Evolutionary conservation across 2,888 invertebrate species (phyloP), one percentile per base, ranked within the genome.

Genomic region (Leptarthrus brevirostris): DNA sequence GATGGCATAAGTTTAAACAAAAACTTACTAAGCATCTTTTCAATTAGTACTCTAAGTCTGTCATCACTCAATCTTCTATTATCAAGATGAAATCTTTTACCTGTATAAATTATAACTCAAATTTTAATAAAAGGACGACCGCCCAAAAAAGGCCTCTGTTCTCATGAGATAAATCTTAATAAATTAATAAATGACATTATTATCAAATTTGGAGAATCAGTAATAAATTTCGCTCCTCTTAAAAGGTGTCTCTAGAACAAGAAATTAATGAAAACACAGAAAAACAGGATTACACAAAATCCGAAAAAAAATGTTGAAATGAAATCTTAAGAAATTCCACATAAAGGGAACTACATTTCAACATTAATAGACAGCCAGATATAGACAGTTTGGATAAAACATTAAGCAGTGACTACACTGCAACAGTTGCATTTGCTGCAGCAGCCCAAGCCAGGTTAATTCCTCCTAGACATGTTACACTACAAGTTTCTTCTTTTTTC

Each of bases 381-480:
- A 18, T 26, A 47, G 64, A 24, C 26, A 44, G 22, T 44, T 66
- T 66, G 24, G 26, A 52, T 52, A 20, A 20, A 52, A 10, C 18
- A 22, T 16, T 52, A 10, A 18, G 16, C 47, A 20, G 10, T 12
- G 18, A 12, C 52, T 6, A 52, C 18, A 40, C 18, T 18, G 18
- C 18, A 52, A 16, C 20, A 66, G 47, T 18, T 47, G 47, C 64
- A 66, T 47, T 22, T 47, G 12, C 47, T 47, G 14, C 47, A 14
- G 14, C 47, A 66, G 24, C 64, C n/a, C n/a, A n/a, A n/a, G n/a
- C n/a, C n/a, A 66, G 64, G 64, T 66, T 47, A 44, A 66, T 66
- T 66, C 47, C n/a, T n/a, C n/a, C 64, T 66, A 66, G 47, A 47
- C 64, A 47, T 6, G 61, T 40, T 61, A 30, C 8, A 30, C 3